Percentiles rank a stretch among this genome's conserved stretches.
phyloP scores from a whole-genome alignment of 2,797 vertebrate genomes.

The Bufotes viridis region DNA sequence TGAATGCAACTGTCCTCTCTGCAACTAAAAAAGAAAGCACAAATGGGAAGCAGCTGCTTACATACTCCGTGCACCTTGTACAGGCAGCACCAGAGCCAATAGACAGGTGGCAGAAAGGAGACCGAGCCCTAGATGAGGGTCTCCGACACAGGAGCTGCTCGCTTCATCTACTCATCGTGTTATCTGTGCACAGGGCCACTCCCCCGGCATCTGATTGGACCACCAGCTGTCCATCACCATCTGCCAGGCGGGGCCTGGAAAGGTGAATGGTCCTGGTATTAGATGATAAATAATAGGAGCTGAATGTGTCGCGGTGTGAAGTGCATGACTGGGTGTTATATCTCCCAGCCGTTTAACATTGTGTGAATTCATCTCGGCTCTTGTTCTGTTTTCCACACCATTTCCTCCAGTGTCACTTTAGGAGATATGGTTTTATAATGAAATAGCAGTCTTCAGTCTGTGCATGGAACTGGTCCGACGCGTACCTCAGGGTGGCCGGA shows the following conservation, averaged over 20 bases:
- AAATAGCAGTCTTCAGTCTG: not conserved
- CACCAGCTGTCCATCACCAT: not conserved
- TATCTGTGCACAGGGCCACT: conserved; percentile 13
- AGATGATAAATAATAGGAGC: not conserved
- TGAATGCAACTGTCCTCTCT: conserved; percentile 54
- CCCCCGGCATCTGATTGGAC: conserved; percentile 38
- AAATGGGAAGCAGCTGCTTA: not conserved
- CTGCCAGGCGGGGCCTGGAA: conserved; percentile 4
- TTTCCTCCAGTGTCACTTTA: not conserved
- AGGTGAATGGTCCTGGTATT: conserved; percentile 43
- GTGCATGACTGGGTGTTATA: not conserved
- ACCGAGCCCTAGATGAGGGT: conserved; percentile 37
- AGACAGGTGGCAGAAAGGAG: conserved; percentile 7
- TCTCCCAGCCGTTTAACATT: not conserved
- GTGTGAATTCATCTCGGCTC: not conserved
- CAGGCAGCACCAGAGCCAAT: conserved; percentile 18
- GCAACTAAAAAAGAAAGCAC: not conserved
- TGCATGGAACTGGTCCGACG: not conserved
- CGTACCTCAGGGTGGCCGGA: not conserved
- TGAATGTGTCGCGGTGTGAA: not conserved
- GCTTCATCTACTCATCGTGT: conserved; percentile 47
- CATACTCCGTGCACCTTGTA: not conserved
- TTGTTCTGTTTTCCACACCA: not conserved
- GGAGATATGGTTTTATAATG: too few relatives aligned
- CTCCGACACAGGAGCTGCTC: conserved; percentile 32